These are phyloP conservation scores for Xenotilapia leptura DNA, from an alignment of 2,113 vertebrate species.

Conservation along the genomic window DNA sequence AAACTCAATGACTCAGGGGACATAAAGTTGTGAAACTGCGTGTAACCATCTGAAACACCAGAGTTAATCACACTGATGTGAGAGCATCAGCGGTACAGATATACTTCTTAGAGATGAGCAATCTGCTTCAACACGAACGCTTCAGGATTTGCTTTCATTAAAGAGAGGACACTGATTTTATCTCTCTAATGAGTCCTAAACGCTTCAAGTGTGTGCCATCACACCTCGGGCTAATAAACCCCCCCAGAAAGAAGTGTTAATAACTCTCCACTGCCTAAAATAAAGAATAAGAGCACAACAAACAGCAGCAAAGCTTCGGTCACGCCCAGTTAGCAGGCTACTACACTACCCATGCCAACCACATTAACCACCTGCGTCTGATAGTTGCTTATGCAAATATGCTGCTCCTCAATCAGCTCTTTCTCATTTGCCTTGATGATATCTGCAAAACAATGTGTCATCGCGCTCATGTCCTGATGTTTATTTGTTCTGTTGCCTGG, in stretches of 20 bases:
- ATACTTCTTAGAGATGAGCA: slow-evolving; percentile 11
- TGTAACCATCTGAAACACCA: slow-evolving; percentile 17
- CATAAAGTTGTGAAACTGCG: slow-evolving; percentile 27
- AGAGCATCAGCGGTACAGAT: not conserved
- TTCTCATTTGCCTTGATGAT: slow-evolving; percentile 31
- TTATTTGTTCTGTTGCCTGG: not conserved
- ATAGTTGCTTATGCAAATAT: slow-evolving; percentile 19
- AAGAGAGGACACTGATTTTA: slow-evolving; percentile 63
- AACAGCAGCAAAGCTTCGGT: slow-evolving; percentile 42
- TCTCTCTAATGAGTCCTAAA: slow-evolving; percentile 65
- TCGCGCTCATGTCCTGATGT: not conserved
- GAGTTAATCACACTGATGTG: not conserved
- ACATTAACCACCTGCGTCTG: slow-evolving; percentile 50
- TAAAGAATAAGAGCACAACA: slow-evolving; percentile 47
- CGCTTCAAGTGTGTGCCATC: slow-evolving; percentile 53
- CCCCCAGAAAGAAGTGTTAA: slow-evolving; percentile 13
- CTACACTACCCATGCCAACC: slow-evolving; percentile 41
- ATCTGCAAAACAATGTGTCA: not conserved
- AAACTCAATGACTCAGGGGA: slow-evolving; percentile 8
- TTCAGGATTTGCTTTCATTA: slow-evolving; percentile 38
- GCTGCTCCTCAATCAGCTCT: slow-evolving; percentile 38
- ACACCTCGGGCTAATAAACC: slow-evolving; percentile 35
- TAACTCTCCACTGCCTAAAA: slow-evolving; percentile 43
- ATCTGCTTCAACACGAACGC: slow-evolving; percentile 60
- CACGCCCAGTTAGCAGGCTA: slow-evolving; percentile 42